Evolutionary conservation across 2,888 invertebrate genomes (phyloP).

Genomic region (Sipha maydis): DNA sequence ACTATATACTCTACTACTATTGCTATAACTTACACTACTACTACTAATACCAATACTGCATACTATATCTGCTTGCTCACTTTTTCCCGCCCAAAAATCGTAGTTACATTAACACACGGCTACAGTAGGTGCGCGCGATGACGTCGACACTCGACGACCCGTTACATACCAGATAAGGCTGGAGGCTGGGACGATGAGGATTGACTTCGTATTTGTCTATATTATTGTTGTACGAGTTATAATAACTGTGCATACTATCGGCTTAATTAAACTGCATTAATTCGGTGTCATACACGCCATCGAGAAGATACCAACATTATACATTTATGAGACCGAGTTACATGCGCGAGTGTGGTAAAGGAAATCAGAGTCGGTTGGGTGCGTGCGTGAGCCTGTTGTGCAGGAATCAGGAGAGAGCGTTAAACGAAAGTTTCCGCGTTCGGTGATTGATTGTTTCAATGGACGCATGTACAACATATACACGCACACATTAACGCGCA

Average conservation of each 20-base stretch:
- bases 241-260: too few relatives aligned
- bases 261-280: background rate
- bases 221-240: too few relatives aligned
- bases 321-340: background rate
- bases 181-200: too few relatives aligned
- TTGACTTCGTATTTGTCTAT: too few relatives aligned
- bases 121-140: background rate
- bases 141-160: background rate
- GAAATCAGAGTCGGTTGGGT: conserved; percentile 24
- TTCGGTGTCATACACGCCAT: background rate
- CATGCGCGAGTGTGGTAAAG: background rate
- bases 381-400: background rate
- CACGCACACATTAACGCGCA: too few relatives aligned
- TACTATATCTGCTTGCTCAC: background rate
- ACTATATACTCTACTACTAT: background rate
- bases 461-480: too few relatives aligned
- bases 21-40: background rate
- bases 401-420: conserved; percentile 2
- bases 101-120: background rate
- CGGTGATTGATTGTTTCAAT: conserved; percentile 60
- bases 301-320: background rate
- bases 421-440: conserved; percentile 61
- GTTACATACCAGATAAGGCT: background rate
- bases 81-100: conserved; percentile 21
- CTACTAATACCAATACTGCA: conserved; percentile 12